Evolutionary conservation across 2,113 vertebrate species (phyloP).

Genomic region (Dasyurus viverrinus): DNA sequence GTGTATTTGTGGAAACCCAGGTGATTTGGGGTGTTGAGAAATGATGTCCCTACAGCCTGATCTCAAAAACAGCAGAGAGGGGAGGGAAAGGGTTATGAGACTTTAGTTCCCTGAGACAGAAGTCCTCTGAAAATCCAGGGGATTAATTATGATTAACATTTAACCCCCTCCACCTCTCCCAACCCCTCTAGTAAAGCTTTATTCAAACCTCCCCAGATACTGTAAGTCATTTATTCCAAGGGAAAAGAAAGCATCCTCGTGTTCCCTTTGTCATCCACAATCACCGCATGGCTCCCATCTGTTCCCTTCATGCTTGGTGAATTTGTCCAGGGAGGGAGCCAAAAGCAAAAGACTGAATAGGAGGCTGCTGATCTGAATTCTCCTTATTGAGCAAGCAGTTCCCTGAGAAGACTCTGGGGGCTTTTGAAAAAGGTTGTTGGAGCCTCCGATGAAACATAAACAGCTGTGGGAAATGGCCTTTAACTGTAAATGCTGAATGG

Average conservation of each 20-base stretch:
- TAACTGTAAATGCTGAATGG: constrained; percentile 68
- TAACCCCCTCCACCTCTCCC: not conserved
- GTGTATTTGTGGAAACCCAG: not conserved
- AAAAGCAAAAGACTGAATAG: constrained; percentile 27
- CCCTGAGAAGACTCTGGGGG: constrained; percentile 69
- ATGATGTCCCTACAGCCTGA: not conserved
- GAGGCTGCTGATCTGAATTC: constrained; percentile 76
- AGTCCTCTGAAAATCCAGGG: not conserved
- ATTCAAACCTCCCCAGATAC: constrained; percentile 71
- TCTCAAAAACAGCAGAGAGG: not conserved
- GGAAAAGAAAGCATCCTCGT: constrained; percentile 76
- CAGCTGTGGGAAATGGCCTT: constrained; percentile 79
- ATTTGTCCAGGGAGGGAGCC: constrained; percentile 28
- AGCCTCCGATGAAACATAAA: constrained; percentile 67
- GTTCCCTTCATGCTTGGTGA: constrained; percentile 75
- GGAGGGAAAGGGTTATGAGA: not conserved
- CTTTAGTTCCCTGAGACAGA: not conserved
- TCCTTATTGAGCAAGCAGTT: constrained; percentile 68
- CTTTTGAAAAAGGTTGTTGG: constrained; percentile 71
- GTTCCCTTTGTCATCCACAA: constrained; percentile 75
- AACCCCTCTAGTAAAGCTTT: constrained; percentile 16
- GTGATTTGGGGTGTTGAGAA: not conserved
- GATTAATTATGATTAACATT: not conserved
- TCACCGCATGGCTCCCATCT: constrained; percentile 78
- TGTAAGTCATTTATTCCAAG: constrained; percentile 78